These are phyloP conservation scores for Alligator mississippiensis DNA, from an alignment of 2,113 vertebrate species.

Conservation along the genomic window DNA sequence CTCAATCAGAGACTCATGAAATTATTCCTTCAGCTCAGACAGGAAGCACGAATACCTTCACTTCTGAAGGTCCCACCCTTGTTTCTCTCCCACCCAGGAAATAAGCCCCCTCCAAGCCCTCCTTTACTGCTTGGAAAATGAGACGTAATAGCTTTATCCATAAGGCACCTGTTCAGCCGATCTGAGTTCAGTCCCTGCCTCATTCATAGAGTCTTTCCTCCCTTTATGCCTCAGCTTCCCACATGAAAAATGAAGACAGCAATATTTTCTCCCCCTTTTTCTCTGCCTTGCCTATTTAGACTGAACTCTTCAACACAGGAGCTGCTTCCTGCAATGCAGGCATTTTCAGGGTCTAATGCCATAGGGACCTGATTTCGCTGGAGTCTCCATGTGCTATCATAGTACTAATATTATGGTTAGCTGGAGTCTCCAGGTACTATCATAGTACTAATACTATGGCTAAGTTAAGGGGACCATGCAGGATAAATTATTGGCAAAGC, in stretches of 20 bases:
- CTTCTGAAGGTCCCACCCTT: neutral
- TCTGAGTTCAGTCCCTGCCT: neutral
- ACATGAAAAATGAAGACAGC: neutral
- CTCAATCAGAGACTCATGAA: neutral
- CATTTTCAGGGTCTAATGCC: neutral
- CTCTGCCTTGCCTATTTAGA: neutral
- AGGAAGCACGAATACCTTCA: neutral
- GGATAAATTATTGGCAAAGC: neutral
- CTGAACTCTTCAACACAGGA: neutral
- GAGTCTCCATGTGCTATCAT: too few species aligned
- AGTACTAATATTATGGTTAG: neutral
- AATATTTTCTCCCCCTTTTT: neutral
- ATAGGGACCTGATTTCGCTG: neutral
- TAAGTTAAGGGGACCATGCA: neutral
- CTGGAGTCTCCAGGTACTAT: neutral
- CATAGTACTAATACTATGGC: rapidly evolving
- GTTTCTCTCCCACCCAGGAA: rapidly evolving
- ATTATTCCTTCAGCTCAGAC: neutral
- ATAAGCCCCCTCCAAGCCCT: neutral
- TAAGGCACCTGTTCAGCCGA: neutral
- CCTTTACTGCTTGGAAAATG: neutral
- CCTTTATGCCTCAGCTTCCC: rapidly evolving
- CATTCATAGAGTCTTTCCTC: neutral
- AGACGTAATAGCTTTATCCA: rapidly evolving
- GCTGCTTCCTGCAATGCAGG: neutral